These are phyloP conservation scores for Euwallacea similis DNA, from an alignment of 1,140 invertebrate species.

Conservation along the genomic window DNA sequence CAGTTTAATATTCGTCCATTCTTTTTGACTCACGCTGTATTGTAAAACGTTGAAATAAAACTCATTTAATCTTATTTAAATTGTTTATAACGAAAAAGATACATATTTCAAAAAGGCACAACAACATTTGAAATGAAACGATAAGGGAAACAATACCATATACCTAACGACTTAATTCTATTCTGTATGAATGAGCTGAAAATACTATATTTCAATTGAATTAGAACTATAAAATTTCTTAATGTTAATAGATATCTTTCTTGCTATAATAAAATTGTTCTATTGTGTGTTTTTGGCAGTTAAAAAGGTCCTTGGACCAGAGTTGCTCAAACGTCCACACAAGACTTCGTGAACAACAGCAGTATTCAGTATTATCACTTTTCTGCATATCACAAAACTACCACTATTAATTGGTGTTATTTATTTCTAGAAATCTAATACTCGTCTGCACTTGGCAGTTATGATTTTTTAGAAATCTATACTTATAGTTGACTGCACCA, in stretches of 20 bases:
- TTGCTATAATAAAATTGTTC: too few species aligned
- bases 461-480: neutral
- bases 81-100: constrained; percentile 31
- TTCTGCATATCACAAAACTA: constrained; percentile 26
- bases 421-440: neutral
- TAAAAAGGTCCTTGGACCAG: too few species aligned
- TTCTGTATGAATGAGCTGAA: neutral
- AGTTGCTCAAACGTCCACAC: too few species aligned
- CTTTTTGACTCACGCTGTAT: too few species aligned
- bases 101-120: constrained; percentile 36
- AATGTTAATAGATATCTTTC: too few species aligned
- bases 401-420: constrained; percentile 11
- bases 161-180: neutral
- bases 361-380: constrained; percentile 4
- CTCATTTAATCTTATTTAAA: neutral
- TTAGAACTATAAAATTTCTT: too few species aligned
- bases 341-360: too few species aligned
- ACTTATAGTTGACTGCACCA: constrained; percentile 11
- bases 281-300: too few species aligned
- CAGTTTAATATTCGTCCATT: too few species aligned
- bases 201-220: neutral
- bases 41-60: constrained; percentile 6
- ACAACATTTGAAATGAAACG: constrained; percentile 19
- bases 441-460: constrained; percentile 4
- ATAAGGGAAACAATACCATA: neutral